phyloP scores from a whole-genome alignment of 2,797 vertebrate genomes.

The Hydrocynus forskahlii region DNA sequence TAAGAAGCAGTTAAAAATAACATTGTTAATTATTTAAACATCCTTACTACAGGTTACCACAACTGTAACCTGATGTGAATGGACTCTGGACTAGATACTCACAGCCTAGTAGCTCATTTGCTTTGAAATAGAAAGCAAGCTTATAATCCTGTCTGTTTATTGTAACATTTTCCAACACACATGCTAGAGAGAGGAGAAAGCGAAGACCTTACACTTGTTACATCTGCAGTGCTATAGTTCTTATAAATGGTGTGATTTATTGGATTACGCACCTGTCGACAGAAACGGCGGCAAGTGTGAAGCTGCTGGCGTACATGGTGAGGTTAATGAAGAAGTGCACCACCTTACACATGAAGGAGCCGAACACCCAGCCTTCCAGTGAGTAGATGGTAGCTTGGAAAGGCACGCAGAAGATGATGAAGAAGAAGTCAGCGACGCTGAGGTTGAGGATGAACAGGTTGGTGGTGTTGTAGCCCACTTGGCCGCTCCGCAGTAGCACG shows the following conservation, averaged over 20 bases:
- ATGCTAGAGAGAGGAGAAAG: neutral
- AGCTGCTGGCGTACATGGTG: conserved; percentile 92
- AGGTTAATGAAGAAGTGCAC: conserved; percentile 93
- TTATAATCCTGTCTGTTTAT: neutral
- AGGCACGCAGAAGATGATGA: conserved; percentile 91
- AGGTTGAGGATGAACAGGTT: conserved; percentile 92
- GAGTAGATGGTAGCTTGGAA: conserved; percentile 94
- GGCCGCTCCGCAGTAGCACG: conserved; percentile 84
- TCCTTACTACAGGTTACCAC: neutral
- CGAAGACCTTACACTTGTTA: neutral
- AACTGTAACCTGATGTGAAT: neutral
- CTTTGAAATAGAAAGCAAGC: neutral
- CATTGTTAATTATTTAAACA: too few species aligned
- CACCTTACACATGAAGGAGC: conserved; percentile 90
- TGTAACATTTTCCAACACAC: neutral
- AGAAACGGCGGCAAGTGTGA: conserved; percentile 87
- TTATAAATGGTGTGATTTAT: neutral
- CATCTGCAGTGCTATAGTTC: neutral
- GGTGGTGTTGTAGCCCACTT: conserved; percentile 87
- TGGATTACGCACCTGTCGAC: conserved; percentile 82
- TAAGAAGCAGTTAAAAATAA: too few species aligned
- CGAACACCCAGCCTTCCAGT: conserved; percentile 89
- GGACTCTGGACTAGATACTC: too few species aligned
- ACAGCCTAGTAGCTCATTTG: neutral
- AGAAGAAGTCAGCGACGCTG: conserved; percentile 90